Conservation (phyloP, 2,888 invertebrate species). For the Ormia ochracea region DNA sequence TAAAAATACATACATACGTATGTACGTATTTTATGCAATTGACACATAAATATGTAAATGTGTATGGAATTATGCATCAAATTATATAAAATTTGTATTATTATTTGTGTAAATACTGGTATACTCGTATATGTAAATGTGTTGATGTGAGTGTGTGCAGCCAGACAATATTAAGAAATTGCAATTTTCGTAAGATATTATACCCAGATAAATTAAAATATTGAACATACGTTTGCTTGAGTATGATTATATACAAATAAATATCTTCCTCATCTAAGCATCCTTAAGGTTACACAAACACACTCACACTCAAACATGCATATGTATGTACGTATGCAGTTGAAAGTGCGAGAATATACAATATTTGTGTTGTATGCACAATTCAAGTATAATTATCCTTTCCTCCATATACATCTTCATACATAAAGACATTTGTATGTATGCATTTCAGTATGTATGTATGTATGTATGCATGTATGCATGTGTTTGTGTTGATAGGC, state of each 20-base stretch:
- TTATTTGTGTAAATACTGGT: background rate
- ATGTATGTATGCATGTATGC: background rate
- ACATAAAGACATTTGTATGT: background rate
- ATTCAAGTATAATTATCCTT: background rate
- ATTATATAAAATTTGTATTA: background rate
- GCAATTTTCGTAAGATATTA: conserved; percentile 42
- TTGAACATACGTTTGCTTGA: background rate
- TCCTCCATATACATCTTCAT: background rate
- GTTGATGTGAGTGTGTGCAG: background rate
- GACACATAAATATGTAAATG: background rate
- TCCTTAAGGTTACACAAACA: background rate
- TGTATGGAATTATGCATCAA: background rate
- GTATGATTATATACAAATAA: conserved; percentile 27
- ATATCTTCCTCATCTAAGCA: background rate
- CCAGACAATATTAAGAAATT: conserved; percentile 46
- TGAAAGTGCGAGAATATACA: background rate
- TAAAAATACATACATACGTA: background rate
- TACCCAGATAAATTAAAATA: background rate
- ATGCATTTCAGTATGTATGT: too few relatives aligned
- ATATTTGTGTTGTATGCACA: background rate
- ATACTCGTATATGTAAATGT: too few relatives aligned
- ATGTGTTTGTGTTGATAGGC: background rate
- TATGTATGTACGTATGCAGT: background rate
- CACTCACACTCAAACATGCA: background rate
- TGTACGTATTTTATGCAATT: too few relatives aligned